Evolutionary conservation across 2,113 vertebrate species (phyloP).

Genomic region (Cephalopholis sonnerati): DNA sequence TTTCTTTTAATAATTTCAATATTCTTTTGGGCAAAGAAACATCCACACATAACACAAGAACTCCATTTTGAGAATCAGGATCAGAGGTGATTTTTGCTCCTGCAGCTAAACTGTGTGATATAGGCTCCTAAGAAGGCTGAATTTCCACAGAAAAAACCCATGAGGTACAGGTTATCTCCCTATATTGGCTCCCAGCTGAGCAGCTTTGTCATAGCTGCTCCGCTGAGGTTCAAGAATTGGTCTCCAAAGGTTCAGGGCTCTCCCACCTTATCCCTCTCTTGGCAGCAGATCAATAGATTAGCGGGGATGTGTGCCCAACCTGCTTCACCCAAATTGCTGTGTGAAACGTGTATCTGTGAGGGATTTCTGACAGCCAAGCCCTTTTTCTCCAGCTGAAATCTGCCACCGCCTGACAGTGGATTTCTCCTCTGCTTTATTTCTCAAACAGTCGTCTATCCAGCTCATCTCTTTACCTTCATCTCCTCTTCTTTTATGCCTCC

Average conservation of each 20-base stretch:
- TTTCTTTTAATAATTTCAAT: too few relatives aligned
- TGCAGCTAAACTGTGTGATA: neutral
- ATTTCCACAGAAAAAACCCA: neutral
- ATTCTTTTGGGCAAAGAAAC: too few relatives aligned
- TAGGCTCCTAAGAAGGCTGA: neutral
- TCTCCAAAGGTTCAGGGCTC: conserved; percentile 21
- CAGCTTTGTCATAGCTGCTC: conserved; percentile 38
- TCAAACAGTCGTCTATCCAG: neutral
- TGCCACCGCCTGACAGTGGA: conserved; percentile 17
- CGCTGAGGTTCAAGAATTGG: conserved; percentile 22
- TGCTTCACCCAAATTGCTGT: conserved; percentile 36
- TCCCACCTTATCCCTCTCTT: conserved; percentile 43
- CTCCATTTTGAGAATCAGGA: too few relatives aligned
- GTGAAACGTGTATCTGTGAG: conserved; percentile 41
- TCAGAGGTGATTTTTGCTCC: neutral
- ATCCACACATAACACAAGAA: too few relatives aligned
- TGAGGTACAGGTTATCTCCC: neutral
- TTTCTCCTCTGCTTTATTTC: conserved; percentile 25
- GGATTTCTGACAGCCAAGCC: conserved; percentile 47
- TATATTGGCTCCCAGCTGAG: conserved; percentile 11
- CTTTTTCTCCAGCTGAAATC: conserved; percentile 32
- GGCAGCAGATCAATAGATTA: conserved; percentile 65
- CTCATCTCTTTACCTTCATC: neutral
- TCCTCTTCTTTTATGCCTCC: neutral
- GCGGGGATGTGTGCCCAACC: conserved; percentile 25